Percentiles rank a stretch among this genome's conserved stretches.
Conservation (phyloP, 23 tunicate species). For the Corella eumyota region DNA sequence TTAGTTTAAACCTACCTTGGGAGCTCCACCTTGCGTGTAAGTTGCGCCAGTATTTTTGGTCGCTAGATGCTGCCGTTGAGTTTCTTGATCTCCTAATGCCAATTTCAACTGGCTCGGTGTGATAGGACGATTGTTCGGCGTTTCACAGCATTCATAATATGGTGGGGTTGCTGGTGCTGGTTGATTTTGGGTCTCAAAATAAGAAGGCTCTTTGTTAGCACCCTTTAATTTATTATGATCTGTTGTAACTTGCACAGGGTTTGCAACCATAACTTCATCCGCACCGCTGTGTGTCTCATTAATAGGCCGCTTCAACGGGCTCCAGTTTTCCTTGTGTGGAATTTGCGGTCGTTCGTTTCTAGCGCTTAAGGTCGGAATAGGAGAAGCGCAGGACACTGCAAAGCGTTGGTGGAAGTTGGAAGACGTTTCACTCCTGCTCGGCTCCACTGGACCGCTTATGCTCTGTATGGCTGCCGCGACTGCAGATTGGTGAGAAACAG, state of each 20-base stretch:
- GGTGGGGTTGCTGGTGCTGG: slow-evolving; percentile 46
- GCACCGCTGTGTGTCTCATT: background rate
- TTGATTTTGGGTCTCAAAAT: slow-evolving; percentile 18
- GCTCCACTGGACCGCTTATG: slow-evolving; percentile 28
- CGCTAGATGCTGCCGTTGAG: background rate
- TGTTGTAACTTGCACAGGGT: slow-evolving; percentile 5
- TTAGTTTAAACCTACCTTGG: background rate
- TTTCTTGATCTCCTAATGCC: background rate
- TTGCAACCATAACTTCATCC: background rate
- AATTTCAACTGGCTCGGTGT: slow-evolving; percentile 6
- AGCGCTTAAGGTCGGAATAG: background rate
- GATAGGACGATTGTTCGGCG: slow-evolving; percentile 3
- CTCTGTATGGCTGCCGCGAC: slow-evolving; percentile 76
- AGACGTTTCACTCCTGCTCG: slow-evolving; percentile 7
- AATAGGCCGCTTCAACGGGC: slow-evolving; percentile 8
- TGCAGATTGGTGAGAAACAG: slow-evolving; percentile 29
- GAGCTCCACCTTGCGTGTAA: too few relatives aligned
- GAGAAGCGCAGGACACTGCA: slow-evolving; percentile 3
- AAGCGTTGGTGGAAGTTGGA: background rate
- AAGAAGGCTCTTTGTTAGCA: slow-evolving; percentile 11
- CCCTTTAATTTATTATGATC: background rate
- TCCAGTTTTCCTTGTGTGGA: slow-evolving; percentile 36
- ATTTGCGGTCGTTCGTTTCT: slow-evolving; percentile 4
- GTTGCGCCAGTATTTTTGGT: background rate
- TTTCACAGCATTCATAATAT: slow-evolving; percentile 72